phyloP scores from a whole-genome alignment of 2,888 invertebrate species.

The Netelia inedita region DNA sequence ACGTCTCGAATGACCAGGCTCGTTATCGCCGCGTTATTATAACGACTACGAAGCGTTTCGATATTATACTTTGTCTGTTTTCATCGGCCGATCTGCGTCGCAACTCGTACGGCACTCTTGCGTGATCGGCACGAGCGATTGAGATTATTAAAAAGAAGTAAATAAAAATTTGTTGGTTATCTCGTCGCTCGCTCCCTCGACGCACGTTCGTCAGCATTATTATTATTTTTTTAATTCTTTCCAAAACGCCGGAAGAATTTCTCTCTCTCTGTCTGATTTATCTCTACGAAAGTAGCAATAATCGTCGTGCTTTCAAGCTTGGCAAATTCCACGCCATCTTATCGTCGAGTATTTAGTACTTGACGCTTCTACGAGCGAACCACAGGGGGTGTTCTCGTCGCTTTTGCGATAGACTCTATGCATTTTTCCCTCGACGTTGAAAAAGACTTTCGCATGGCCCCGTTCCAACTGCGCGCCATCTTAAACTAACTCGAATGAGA shows the following conservation, averaged over 20 bases:
- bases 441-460: not conserved
- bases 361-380: too few species aligned
- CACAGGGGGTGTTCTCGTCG: not conserved
- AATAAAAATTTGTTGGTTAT: constrained; percentile 31
- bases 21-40: not conserved
- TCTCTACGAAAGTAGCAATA: constrained; percentile 13
- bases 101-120: not conserved
- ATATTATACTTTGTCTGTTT: constrained; percentile 21
- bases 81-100: not conserved
- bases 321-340: not conserved
- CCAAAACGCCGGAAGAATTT: constrained; percentile 13
- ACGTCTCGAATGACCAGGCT: constrained; percentile 6
- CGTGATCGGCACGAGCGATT: constrained; percentile 6
- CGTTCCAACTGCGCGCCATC: not conserved
- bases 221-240: not conserved
- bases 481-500: too few species aligned
- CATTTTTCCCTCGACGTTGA: not conserved
- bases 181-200: not conserved
- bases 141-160: not conserved
- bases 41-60: not conserved
- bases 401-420: not conserved
- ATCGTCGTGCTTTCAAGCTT: not conserved
- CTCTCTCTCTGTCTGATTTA: constrained; percentile 2
- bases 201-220: constrained; percentile 23
- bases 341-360: constrained; percentile 3